A percentile compares a stretch with the other conserved stretches of the same genome.
Conservation (phyloP, 2,888 invertebrate genomes). For the Argyresthia goedartella region DNA sequence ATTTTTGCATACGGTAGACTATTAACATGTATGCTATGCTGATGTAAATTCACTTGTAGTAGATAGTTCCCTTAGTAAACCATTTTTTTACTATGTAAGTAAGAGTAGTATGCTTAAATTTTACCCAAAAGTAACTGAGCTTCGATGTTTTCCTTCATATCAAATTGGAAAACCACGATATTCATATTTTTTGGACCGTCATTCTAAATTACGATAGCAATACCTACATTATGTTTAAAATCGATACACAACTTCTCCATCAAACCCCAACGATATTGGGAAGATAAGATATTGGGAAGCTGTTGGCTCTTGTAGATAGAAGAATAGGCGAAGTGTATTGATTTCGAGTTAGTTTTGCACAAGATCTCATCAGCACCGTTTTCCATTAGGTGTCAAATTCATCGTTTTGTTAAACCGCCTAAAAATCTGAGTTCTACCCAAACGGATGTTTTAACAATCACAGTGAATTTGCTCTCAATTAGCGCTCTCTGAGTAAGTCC, state of each 20-base stretch:
- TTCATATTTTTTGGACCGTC: conserved; percentile 60
- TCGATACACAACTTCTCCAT: too few species aligned
- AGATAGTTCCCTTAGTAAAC: background rate
- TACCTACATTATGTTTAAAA: background rate
- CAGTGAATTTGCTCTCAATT: background rate
- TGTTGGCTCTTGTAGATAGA: too few species aligned
- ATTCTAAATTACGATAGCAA: background rate
- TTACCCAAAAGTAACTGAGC: background rate
- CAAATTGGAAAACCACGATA: conserved; percentile 32
- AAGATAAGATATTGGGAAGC: too few species aligned
- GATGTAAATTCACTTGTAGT: too few species aligned
- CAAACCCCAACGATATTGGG: too few species aligned
- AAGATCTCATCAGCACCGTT: conserved; percentile 14
- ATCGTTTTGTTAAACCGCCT: too few species aligned
- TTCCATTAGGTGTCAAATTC: too few species aligned
- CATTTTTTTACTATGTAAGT: background rate
- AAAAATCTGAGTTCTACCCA: too few species aligned
- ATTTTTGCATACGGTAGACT: background rate
- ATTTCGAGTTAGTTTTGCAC: conserved; percentile 43
- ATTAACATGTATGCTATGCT: background rate
- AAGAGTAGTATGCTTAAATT: background rate
- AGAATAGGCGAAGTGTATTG: too few species aligned
- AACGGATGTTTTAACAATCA: too few species aligned
- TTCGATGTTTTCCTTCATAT: background rate
- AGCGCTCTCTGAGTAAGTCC: background rate